Evolutionary conservation across 2,888 invertebrate genomes (phyloP).

Genomic region (Orthonevra nobilis): DNA sequence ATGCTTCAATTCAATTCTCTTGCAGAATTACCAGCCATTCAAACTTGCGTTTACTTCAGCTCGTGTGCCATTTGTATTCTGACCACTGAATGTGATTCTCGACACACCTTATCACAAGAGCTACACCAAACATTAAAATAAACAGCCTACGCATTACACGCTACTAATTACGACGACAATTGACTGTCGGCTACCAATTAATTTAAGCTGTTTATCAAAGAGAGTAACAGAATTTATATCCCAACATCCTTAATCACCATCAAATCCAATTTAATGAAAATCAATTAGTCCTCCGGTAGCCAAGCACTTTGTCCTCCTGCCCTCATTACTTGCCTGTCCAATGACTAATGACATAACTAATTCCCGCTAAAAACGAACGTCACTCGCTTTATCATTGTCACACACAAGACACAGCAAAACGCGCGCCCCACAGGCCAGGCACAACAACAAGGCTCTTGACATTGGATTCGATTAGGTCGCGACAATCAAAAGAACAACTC

Average conservation of each 20-base stretch:
- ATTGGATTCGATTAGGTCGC: conserved; percentile 53
- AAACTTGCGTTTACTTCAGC: too few species aligned
- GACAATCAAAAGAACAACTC: conserved; percentile 26
- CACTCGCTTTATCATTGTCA: conserved; percentile 20
- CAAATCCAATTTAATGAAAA: conserved; percentile 62
- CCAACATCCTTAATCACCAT: conserved; percentile 45
- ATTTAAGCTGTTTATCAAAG: conserved; percentile 36
- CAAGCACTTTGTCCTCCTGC: not conserved
- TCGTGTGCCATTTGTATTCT: too few species aligned
- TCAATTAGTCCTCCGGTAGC: conserved; percentile 59
- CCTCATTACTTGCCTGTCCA: not conserved
- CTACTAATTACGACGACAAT: conserved; percentile 1
- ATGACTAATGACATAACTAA: conserved; percentile 63
- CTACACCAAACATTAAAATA: too few species aligned
- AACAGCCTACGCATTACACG: not conserved
- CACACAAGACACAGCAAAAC: conserved; percentile 4
- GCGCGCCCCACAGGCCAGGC: not conserved
- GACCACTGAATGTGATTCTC: too few species aligned
- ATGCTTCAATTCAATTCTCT: too few species aligned
- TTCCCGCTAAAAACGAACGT: conserved; percentile 50
- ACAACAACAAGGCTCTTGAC: conserved; percentile 49
- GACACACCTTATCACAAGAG: too few species aligned
- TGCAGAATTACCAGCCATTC: too few species aligned
- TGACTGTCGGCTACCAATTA: conserved; percentile 17
- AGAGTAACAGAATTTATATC: conserved; percentile 8